Evolutionary conservation across 2,888 invertebrate species (phyloP).

Genomic region (Scrobipalpa atriplicella): DNA sequence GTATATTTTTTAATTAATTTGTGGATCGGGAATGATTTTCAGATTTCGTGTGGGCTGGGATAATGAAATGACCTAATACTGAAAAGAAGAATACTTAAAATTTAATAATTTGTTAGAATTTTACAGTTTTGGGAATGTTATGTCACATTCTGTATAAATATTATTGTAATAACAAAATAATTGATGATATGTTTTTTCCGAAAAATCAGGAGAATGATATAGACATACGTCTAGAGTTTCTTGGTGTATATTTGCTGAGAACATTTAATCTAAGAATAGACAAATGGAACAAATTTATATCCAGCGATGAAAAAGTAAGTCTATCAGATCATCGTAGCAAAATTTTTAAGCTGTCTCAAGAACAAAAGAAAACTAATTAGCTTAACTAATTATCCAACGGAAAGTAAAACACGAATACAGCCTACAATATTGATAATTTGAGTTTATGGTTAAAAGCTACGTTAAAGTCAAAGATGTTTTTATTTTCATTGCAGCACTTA

Average conservation of each 20-base stretch:
- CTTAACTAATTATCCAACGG: neutral
- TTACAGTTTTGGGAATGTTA: no score
- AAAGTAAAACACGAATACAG: neutral
- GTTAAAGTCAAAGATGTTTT: neutral
- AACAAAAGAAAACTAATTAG: neutral
- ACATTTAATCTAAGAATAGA: constrained; percentile 92
- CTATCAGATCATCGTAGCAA: neutral
- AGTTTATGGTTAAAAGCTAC: no score
- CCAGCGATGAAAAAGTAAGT: constrained; percentile 86
- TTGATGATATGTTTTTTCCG: neutral
- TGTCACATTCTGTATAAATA: no score
- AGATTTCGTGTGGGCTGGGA: neutral
- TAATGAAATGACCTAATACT: no score
- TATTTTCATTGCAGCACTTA: constrained; percentile 61
- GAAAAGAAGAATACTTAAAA: no score
- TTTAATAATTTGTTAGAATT: no score
- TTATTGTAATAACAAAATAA: no score
- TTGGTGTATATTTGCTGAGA: constrained; percentile 88
- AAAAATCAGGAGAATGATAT: constrained; percentile 40
- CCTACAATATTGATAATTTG: no score
- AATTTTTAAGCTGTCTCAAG: no score
- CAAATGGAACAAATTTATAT: constrained; percentile 93
- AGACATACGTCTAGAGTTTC: constrained; percentile 90
- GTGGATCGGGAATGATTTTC: neutral
- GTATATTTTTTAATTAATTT: no score